Base-by-base conservation (phyloP, 2,888 invertebrate species). In the Heteromyza rotundicornis region DNA sequence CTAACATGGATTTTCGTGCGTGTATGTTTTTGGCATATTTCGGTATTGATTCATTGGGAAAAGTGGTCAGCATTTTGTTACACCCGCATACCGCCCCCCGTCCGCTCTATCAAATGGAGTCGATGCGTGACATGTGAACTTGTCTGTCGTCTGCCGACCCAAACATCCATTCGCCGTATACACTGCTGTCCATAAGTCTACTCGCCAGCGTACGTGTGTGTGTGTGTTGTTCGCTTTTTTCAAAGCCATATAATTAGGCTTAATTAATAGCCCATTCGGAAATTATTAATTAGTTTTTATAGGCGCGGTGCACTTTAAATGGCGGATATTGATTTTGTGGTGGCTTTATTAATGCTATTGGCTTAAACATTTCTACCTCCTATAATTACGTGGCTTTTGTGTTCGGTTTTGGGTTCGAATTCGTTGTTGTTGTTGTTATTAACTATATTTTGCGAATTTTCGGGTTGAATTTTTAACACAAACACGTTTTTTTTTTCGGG, bases 251-350 rank as follows among this genome's bases (percentile, higher is more conserved):
- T 82, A 82, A 82, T 82, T 82, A 82, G 82, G 79, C 80, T 82
- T 82, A 82, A 82, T 82, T 82, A 82, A 82, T 82, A 82, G 82
- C 80, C 81, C 81, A 81, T 82, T 82, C 79, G 78, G 80, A 82
- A 82, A 82, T 82, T 82, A 82, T 82, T 82, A 82, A 82, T 82
- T 82, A 82, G 82, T 81, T 82, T 82, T 82, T 81, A 80, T 82
- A 79, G 80, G 75, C 76, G 80, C 79, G 74, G 80, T 74, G 78
- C 77, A 77, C 77, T 81, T 82, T 80, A 81, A 82, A 81, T 82
- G 81, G 81, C 78, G 81, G 78, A 81, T 82, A 82, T 82, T 82
- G 82, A 82, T 82, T 82, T 82, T 82, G 82, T 75, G 82, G 82
- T 77, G 76, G 78, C 79, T 82, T 82, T 82, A 81, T 81, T 81